phyloP scores from a whole-genome alignment of 2,797 vertebrate species.

The Trachurus trachurus region DNA sequence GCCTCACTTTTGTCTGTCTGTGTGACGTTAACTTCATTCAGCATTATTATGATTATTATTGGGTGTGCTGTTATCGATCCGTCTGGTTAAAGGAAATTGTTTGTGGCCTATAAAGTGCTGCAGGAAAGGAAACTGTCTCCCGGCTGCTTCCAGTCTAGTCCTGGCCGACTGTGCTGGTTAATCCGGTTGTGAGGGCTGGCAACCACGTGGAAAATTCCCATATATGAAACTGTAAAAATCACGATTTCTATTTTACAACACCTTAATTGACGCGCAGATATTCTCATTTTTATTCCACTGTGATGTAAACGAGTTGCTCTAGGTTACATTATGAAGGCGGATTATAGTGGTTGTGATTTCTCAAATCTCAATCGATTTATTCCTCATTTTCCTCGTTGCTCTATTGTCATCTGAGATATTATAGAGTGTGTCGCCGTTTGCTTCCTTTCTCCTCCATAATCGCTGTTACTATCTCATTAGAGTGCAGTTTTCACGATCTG shows the following conservation, averaged over 20 bases:
- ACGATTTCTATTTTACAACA: neutral
- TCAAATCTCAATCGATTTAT: neutral
- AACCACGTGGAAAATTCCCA: slow-evolving; percentile 27
- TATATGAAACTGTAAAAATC: neutral
- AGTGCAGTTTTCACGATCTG: neutral
- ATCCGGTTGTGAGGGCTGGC: slow-evolving; percentile 20
- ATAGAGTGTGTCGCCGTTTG: neutral
- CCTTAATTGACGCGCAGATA: neutral
- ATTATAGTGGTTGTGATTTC: neutral
- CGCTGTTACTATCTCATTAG: neutral
- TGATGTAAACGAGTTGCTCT: neutral
- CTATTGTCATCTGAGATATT: neutral
- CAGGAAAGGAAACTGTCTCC: neutral
- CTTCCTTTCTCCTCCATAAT: too few species aligned
- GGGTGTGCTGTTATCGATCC: slow-evolving; percentile 5
- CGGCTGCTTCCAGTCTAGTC: neutral
- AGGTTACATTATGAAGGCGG: neutral
- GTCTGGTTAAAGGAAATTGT: slow-evolving; percentile 11
- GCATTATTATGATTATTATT: too few species aligned
- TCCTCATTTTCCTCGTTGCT: neutral
- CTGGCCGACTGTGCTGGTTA: slow-evolving; percentile 40
- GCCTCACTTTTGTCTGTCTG: neutral
- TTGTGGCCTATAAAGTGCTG: neutral
- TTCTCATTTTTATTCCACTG: neutral
- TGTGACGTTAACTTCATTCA: too few species aligned